Evolutionary conservation across 2,888 invertebrate genomes (phyloP), one percentile per base, ranked within the genome.

Genomic region (Alcis repandata): DNA sequence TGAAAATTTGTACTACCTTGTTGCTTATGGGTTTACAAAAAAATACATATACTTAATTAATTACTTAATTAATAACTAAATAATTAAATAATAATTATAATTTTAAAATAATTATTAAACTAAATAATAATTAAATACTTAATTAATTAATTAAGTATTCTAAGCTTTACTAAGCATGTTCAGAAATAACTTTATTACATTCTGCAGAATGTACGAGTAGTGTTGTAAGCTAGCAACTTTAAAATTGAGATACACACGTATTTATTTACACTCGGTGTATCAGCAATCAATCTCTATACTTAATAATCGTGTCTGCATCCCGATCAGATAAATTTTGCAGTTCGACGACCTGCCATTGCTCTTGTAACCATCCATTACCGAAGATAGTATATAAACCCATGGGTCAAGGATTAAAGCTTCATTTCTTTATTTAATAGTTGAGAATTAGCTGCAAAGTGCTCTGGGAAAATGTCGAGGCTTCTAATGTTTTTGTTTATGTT

Each of bases 301-400:
- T 32, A 62, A 66, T 67, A 59, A 54, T 64, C 67, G 52, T 58
- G 71, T 63, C 68, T 67, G 64, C 65, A 68, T 66, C 52, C 41
- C 59, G 61, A 67, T 64, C 51, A 65, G 67, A 68, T 64, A 62
- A 62, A 63, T 58, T 57, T 53, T n/a, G 27, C 43, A 64, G 72
- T 65, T 73, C 69, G 27, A 46, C 45, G 68, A 68, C 69, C 71
- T 63, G 69, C 45, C 69, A 59, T 65, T 73, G 69, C 69, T 70
- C 68, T 59, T 49, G 58, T 43, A 60, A 67, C 67, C 41, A 65
- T 40, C 43, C 38, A 68, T 63, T 63, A 63, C 53, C 51, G 59
- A 46, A 68, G 64, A 63, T 66, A 69, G 66, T 72, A 74, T 74
- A 74, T 72, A 73, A 73, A 59, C 67, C 59, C 71, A 59, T 33